Base-by-base conservation (phyloP, 2,797 vertebrate species). In the Gymnopithys bicolor region DNA sequence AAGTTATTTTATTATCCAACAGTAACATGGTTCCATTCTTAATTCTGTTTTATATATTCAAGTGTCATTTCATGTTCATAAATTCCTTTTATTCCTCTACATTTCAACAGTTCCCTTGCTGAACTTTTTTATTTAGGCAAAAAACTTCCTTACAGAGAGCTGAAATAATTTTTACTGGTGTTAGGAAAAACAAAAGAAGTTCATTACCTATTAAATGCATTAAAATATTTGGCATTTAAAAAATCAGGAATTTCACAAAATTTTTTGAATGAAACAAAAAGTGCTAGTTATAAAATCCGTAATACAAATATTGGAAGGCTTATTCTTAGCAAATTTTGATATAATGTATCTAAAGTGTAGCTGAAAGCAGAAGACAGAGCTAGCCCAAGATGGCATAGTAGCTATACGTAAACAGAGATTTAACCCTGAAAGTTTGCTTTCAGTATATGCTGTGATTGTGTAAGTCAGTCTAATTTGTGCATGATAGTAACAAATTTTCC, bases 31-130 rank as follows among this genome's bases (percentile, higher is more conserved):
- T 68, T 70, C 32, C 15, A 15, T 68, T 83, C 24, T 84, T 35
- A 51, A 28, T 76, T 91, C 46, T 75, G 14, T 87, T 95, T 85
- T 78, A 75, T 28, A 24, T n/a, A 48, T 30, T 35, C 35, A 84
- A 28, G 13, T 56, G 3, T 41, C 4, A 3, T 56, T 87, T 25
- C 4, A 46, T 45, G 22, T 64, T 81, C 28, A 9, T 63, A 60
- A 66, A 1, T 51, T 78, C 13, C 6, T 7, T 87, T 83, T 60
- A 49, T 82, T 84, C 21, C 32, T 67, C 13, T 53, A 21, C 2
- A 32, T 25, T 56, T 63, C 28, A 67, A 21, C 24, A 35, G 13
- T 19, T 75, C 19, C 21, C 7, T 13, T 22, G 22, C 10, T 43
- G 24, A 27, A 53, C 37, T 45, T 76, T 52, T 71, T 28, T 64